Base-by-base conservation (phyloP, 2,113 vertebrate species). In the Microcebus griseorufus region DNA sequence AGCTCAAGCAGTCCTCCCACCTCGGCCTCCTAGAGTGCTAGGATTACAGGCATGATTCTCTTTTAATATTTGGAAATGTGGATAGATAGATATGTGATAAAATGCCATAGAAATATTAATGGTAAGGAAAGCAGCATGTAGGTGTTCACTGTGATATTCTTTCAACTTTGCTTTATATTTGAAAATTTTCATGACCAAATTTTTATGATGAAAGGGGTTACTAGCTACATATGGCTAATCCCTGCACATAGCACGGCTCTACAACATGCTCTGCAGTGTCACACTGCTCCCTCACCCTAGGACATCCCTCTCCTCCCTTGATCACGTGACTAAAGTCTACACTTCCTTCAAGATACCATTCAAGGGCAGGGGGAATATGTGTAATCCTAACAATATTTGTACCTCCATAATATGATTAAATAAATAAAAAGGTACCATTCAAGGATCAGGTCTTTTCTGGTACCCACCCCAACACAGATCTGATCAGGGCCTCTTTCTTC, bases 61-160 rank as follows among this genome's bases (percentile, higher is more conserved):
- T 60, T 62, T 88, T 69, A 81, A 10, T 60, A 58, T 90, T 88
- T 94, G 14, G 72, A 88, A 95, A 90, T 80, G 75, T 55, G 6
- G 62, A 39, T 45, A 27, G 16, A 16, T 73, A 62, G 75, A n/a
- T 85, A 62, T 34, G 11, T 70, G 23, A 80, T 23, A 69, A 86
- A 80, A 60, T 55, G 91, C 62, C 9, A n/a, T 22, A 95, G 81
- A 89, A 78, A 96, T 82, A 81, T 79, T 89, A 91, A 69, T 85
- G 53, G 8, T 7, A 65, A 45, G 32, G 55, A n/a, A 90, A 62
- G 34, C 16, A 58, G 20, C 64, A 67, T 60, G 27, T 82, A 45
- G 7, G 25, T 22, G 20, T 85, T 92, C 70, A 81, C 4, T 65
- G 9, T 88, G 88, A 93, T 72, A 69, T 42, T 79, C 69, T 91